Evolutionary conservation across 2,113 vertebrate genomes (phyloP).

Genomic region (Melierax canorus): DNA sequence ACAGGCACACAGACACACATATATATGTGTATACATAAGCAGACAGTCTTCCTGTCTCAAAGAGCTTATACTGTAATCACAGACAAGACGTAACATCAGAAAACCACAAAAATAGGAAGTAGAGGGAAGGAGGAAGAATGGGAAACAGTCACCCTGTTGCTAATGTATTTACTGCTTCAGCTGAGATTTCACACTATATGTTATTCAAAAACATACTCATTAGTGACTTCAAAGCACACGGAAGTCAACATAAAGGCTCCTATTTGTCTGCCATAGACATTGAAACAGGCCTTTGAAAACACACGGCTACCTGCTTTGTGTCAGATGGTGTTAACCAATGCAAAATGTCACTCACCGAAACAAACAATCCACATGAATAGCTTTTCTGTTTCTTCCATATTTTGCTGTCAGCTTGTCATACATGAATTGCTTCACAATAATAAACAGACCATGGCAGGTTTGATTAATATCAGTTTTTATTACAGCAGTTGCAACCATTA

Average conservation of each 20-base stretch:
- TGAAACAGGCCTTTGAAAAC: background rate
- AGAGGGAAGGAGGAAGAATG: conserved; percentile 19
- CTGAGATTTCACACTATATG: conserved; percentile 33
- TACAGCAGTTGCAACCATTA: conserved; percentile 55
- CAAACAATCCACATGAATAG: background rate
- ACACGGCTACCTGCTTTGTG: conserved; percentile 11
- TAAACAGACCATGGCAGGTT: conserved; percentile 41
- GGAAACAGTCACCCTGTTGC: background rate
- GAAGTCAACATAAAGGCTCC: conserved; percentile 48
- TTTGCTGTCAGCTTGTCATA: conserved; percentile 36
- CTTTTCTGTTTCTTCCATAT: conserved; percentile 9
- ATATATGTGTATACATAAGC: background rate
- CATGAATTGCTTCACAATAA: background rate
- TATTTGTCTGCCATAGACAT: conserved; percentile 5
- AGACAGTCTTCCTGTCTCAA: background rate
- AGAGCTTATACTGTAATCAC: background rate
- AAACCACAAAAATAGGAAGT: conserved; percentile 29
- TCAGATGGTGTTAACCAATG: background rate
- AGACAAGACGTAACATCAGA: background rate
- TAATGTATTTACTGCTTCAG: conserved; percentile 2
- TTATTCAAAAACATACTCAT: conserved; percentile 54
- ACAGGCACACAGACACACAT: background rate
- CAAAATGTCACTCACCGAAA: background rate
- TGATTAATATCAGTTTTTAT: conserved; percentile 61
- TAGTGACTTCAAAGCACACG: conserved; percentile 53